Evolutionary conservation across 2,888 invertebrate genomes (phyloP).

Genomic region (Pachycephus smyrnensis): DNA sequence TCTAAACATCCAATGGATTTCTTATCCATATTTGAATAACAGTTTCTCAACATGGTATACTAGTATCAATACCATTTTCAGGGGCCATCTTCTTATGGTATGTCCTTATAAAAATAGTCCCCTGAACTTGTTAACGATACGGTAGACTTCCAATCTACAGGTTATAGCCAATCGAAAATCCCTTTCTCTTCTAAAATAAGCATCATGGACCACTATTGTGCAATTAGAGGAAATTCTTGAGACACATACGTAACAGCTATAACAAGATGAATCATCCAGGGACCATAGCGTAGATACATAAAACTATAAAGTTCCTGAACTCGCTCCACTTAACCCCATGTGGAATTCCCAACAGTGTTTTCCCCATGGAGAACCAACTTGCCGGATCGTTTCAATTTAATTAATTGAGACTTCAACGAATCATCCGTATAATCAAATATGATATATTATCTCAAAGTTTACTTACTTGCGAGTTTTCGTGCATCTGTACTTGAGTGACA

Average conservation of each 20-base stretch:
- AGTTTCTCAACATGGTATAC: too few species aligned
- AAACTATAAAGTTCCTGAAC: not conserved
- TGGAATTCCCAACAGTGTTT: not conserved
- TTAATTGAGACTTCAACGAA: not conserved
- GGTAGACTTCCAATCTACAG: not conserved
- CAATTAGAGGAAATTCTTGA: not conserved
- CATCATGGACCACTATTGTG: not conserved
- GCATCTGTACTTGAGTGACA: conserved; percentile 39
- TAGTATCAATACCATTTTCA: not conserved
- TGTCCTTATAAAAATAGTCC: not conserved
- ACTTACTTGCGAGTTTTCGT: conserved; percentile 36
- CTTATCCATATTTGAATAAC: not conserved
- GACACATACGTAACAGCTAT: not conserved
- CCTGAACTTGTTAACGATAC: not conserved
- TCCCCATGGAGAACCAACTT: not conserved
- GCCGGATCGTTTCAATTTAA: not conserved
- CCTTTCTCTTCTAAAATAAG: not conserved
- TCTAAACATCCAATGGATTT: not conserved
- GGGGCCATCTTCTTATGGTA: not conserved
- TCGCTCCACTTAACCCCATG: not conserved
- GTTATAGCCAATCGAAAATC: not conserved
- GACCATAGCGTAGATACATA: not conserved
- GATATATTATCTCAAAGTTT: not conserved
- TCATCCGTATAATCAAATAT: not conserved
- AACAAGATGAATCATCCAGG: not conserved